Evolutionary conservation across 2,888 invertebrate species (phyloP), one percentile per base, ranked within the genome.

Genomic region (Drosophila paranaensis): DNA sequence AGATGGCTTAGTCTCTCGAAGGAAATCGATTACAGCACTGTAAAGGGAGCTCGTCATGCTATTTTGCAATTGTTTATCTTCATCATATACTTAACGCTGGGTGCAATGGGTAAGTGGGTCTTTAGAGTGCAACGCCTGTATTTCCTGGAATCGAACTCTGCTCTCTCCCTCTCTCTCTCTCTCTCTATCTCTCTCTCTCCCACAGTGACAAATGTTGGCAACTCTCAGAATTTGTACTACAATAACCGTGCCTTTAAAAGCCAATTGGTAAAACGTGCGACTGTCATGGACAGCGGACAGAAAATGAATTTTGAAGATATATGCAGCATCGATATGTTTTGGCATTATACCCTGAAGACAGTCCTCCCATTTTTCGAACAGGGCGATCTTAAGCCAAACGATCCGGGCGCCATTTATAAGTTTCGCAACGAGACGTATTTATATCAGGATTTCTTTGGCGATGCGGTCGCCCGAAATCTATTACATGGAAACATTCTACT

Each of bases 401-500:
- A 71, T 48, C 2, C 13, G 0, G 11, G n/a, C 2, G 54, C 54
- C 4, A 60, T 60, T 9, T 72, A 50, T 39, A 6, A 37, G 2
- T 11, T 16, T 10, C 16, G 13, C 16, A 60, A 40, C 11, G 51
- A 60, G 5, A 46, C 63, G 6, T 27, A 11, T 0, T 11, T 40
- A 1, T 72, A 42, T 1, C 0, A 48, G 10, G 51, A 54, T 0
- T 16, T 64, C 16, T 40, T 13, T 14, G 61, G 69, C 11, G 27
- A 67, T 16, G 9, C 39, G 2, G 0, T 2, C 16, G 39, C 55
- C 25, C 71, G 76, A 0, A 56, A 40, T 2, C 1, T 76, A 2
- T 9, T 50, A 10, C 68, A 72, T 42, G 71, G 66, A 0, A 79
- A 69, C 55, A 6, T 75, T 0, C 16, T 78, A 27, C 45, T 78